Base-by-base conservation (phyloP, 2,888 invertebrate genomes). In the Steromphala cineraria region DNA sequence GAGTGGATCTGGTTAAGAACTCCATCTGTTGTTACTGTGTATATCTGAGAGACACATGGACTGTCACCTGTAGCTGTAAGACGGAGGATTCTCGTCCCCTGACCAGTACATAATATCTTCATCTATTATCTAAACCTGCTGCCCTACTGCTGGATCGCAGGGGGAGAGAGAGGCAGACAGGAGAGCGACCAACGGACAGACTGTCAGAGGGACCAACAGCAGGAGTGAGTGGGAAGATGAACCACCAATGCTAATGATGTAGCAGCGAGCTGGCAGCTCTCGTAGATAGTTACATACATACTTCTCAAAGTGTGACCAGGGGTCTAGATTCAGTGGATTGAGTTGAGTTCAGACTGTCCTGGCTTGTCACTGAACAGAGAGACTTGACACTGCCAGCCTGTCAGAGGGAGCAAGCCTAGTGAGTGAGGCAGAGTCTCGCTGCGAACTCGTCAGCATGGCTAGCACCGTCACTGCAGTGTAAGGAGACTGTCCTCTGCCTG, bases 191-290 rank as follows among this genome's bases (percentile, higher is more conserved):
- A 13, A 36, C 36, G 36, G 36, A 19, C 4, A 56, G 56, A 10
- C 8, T 10, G 17, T 40, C 40, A 71, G 17, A 71, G 40, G 71
- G 46, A 46, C 46, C 13, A 46, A 46, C 71, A 15, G 24, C 56
- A 56, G 19, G 10, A 67, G 71, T 71, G 71, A 24, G 71, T 71
- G 71, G 71, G 71, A 36, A 71, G 71, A 71, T 40, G 36, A 71
- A 40, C 40, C 71, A 71, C 36, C 31, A 19, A 71, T 71, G 71
- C 71, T 71, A 71, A 71, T 71, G 71, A 71, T 71, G 71, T 71
- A 19, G 71, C 71, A 28, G 36, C 71, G 19, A 71, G 28, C 31
- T 71, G 17, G 71, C 40, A 28, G 36, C 71, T 31, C 28, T 62
- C 10, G 24, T 21, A 62, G 62, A 13, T 24, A 21, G 28, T 24